phyloP scores from a whole-genome alignment of 2,888 invertebrate species.

The Meteorus colon region DNA sequence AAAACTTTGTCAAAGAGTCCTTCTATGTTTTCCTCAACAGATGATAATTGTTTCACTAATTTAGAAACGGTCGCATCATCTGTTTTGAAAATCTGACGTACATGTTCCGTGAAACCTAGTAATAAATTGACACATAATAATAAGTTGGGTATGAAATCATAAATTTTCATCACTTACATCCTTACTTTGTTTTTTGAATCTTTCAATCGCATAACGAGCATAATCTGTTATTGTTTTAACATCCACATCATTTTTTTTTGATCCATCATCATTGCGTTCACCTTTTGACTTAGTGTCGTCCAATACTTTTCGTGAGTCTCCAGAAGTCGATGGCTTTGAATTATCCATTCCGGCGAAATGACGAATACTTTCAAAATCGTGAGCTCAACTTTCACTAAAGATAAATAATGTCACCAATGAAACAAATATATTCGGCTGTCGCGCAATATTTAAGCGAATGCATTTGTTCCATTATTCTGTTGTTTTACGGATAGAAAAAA shows the following conservation, averaged over 20 bases:
- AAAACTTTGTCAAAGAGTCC: slow-evolving; percentile 45
- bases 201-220: background rate
- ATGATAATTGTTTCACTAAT: slow-evolving; percentile 32
- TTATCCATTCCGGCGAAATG: background rate
- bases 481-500: no score
- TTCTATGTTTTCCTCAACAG: slow-evolving; percentile 46
- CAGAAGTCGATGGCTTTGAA: background rate
- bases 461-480: no score
- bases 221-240: slow-evolving; percentile 11
- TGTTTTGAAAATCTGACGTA: background rate
- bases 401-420: background rate
- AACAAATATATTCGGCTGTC: no score
- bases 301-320: background rate
- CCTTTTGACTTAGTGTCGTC: background rate
- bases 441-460: no score
- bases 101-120: background rate
- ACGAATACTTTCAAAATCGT: no score
- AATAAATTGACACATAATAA: background rate
- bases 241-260: background rate
- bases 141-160: slow-evolving; percentile 1
- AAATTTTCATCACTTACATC: slow-evolving; percentile 30
- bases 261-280: background rate
- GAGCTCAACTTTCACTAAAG: no score
- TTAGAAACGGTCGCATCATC: background rate
- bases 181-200: slow-evolving; percentile 45